These are phyloP conservation scores for Esox masquinongy DNA, from an alignment of 2,797 vertebrate species.

Conservation along the genomic window DNA sequence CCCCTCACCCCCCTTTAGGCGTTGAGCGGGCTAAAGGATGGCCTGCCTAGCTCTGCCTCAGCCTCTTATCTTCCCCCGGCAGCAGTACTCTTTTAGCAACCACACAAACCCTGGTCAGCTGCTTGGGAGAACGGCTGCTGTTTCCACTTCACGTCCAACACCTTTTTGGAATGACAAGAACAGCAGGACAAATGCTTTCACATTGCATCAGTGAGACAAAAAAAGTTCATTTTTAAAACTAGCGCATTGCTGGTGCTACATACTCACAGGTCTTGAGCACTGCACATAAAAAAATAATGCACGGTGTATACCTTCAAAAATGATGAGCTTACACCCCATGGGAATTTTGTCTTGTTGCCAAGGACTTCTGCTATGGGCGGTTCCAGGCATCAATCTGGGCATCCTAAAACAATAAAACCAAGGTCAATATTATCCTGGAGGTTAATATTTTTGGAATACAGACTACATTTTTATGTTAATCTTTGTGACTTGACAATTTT, in stretches of 20 bases:
- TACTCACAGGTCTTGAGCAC: background rate
- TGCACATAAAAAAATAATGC: background rate
- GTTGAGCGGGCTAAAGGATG: slow-evolving; percentile 29
- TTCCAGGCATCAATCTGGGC: too few species aligned
- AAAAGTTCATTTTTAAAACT: background rate
- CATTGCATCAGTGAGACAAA: background rate
- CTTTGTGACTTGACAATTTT: too few species aligned
- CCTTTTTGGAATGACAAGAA: background rate
- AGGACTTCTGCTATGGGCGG: background rate
- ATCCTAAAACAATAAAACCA: too few species aligned
- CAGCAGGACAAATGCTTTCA: background rate
- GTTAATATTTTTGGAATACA: too few species aligned
- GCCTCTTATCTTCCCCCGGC: slow-evolving; percentile 60
- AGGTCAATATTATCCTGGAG: too few species aligned
- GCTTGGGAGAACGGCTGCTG: slow-evolving; percentile 4
- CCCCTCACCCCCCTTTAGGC: slow-evolving; percentile 26
- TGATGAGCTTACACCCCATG: background rate
- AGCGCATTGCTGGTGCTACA: background rate
- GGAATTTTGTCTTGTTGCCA: background rate
- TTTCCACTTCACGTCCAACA: background rate
- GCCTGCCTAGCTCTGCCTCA: slow-evolving; percentile 35
- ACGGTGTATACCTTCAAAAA: background rate
- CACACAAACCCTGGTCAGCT: slow-evolving; percentile 30
- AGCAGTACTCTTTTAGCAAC: slow-evolving; percentile 46
- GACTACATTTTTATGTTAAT: too few species aligned